Conservation (phyloP, 2,113 vertebrate genomes). For the Xerus inauris region DNA sequence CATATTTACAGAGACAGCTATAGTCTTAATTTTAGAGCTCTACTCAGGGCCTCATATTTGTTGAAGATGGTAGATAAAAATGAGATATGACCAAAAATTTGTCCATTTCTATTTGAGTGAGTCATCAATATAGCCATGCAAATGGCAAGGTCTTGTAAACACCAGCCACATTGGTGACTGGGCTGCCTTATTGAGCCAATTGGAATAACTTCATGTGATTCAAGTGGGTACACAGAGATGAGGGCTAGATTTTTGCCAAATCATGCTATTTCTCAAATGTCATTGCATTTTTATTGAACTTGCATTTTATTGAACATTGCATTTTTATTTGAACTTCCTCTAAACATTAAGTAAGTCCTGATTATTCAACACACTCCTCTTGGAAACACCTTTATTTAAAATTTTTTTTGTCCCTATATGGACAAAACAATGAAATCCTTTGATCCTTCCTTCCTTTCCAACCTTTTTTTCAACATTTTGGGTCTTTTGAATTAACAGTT, state of each 20-base stretch:
- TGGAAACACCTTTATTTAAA: slow-evolving; percentile 29
- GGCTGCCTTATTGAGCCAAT: background rate
- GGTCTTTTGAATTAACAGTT: slow-evolving; percentile 23
- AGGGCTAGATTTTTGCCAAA: slow-evolving; percentile 31
- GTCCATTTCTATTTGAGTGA: slow-evolving; percentile 16
- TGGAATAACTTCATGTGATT: background rate
- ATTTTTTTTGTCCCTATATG: slow-evolving; percentile 19
- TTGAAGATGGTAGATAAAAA: slow-evolving; percentile 47
- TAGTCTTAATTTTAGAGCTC: slow-evolving; percentile 29
- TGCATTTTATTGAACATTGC: too few species aligned
- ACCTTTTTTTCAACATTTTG: background rate
- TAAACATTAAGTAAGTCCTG: slow-evolving; percentile 25
- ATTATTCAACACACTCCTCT: background rate
- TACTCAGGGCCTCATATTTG: background rate
- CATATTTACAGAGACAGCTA: background rate
- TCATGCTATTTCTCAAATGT: slow-evolving; percentile 2
- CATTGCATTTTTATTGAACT: slow-evolving; percentile 61
- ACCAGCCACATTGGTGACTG: background rate
- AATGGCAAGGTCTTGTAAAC: background rate
- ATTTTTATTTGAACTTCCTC: slow-evolving; percentile 63
- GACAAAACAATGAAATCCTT: slow-evolving; percentile 20
- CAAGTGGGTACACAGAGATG: background rate
- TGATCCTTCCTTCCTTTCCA: slow-evolving; percentile 33
- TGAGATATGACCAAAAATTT: background rate
- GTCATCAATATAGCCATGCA: background rate